Evolutionary conservation across 2,888 invertebrate genomes (phyloP).

Genomic region (Drosophila nr. fundita): DNA sequence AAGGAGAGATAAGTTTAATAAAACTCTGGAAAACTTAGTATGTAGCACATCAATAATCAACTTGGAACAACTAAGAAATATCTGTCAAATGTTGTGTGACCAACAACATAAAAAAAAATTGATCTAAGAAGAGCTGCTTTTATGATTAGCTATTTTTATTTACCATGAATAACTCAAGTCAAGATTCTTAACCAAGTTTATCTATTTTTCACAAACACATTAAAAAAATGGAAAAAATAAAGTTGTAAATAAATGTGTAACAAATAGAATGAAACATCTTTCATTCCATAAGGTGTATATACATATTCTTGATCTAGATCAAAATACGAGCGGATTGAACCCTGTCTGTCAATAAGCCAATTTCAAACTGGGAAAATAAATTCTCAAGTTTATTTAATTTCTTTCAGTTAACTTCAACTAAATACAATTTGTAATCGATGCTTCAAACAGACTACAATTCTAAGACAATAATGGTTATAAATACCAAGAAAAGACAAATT

Average conservation of each 20-base stretch:
- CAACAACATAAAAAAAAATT: background rate
- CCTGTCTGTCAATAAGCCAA: background rate
- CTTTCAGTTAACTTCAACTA: background rate
- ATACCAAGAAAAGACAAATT: background rate
- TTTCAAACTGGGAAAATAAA: background rate
- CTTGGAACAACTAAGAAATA: too few relatives aligned
- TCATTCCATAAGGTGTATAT: background rate
- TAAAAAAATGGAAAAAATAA: too few relatives aligned
- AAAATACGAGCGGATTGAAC: background rate
- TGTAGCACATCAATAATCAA: background rate
- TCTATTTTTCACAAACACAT: too few relatives aligned
- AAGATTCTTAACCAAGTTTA: background rate
- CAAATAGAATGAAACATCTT: background rate
- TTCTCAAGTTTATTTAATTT: background rate
- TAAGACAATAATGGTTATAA: background rate
- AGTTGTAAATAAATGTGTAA: background rate
- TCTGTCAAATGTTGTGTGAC: background rate
- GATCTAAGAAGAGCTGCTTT: background rate
- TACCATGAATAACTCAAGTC: background rate
- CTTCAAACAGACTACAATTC: background rate
- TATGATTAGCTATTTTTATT: background rate
- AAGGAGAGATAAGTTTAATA: background rate
- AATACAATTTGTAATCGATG: background rate
- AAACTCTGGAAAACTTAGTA: background rate
- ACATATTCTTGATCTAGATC: background rate